These are phyloP conservation scores for Paguma larvata DNA, from an alignment of 2,797 vertebrate genomes.

Conservation along the genomic window DNA sequence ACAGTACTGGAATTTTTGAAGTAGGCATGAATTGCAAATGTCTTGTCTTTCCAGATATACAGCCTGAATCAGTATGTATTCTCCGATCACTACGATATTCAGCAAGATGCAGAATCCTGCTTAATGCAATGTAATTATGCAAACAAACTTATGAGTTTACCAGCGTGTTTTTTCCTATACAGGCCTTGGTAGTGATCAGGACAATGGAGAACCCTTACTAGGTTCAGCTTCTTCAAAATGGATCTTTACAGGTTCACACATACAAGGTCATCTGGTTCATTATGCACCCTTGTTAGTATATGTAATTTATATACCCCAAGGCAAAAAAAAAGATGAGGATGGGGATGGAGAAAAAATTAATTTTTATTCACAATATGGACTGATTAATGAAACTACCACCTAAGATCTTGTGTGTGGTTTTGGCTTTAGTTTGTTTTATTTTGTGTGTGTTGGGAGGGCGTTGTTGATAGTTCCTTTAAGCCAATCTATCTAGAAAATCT, in stretches of 20 bases:
- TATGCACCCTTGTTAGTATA: not conserved
- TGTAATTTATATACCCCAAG: not conserved
- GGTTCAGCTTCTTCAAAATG: not conserved
- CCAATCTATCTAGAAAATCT: slow-evolving; percentile 21
- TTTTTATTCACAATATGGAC: slow-evolving; percentile 12
- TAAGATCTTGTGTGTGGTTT: slow-evolving; percentile 11
- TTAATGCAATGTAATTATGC: slow-evolving; percentile 21
- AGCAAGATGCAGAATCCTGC: not conserved
- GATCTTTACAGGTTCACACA: not conserved
- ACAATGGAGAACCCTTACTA: not conserved
- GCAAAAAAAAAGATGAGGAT: not conserved
- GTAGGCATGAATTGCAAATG: not conserved
- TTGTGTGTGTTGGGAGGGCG: not conserved
- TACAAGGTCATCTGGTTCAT: not conserved
- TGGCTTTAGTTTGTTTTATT: slow-evolving; percentile 36
- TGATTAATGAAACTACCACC: not conserved
- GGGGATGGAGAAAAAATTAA: not conserved
- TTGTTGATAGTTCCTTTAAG: not conserved
- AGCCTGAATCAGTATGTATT: not conserved
- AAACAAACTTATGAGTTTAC: not conserved
- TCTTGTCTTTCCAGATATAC: not conserved
- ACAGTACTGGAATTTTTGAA: not conserved
- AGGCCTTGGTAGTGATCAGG: not conserved
- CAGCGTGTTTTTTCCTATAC: not conserved
- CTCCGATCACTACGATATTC: not conserved